Base-by-base conservation (phyloP, 2,888 invertebrate genomes). In the Caprella mutica region DNA sequence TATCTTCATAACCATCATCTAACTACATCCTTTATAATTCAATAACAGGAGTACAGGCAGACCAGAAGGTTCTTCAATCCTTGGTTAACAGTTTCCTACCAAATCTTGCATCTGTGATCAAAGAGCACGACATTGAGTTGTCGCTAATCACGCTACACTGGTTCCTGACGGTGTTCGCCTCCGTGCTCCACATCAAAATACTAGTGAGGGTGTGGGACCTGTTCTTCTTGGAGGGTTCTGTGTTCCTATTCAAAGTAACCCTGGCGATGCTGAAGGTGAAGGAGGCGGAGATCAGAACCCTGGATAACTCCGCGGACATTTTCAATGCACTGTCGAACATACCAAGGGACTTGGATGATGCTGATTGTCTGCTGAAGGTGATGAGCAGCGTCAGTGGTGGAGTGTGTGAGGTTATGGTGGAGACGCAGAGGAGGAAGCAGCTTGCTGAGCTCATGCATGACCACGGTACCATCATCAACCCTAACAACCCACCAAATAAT, bases 271-370 rank as follows among this genome's bases (percentile, higher is more conserved):
- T 96, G 9, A 92, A 91, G 76, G 83, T 92, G 68, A 76, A 75
- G 72, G 90, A 89, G 71, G 77, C 80, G 8, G 84, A 88, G 70
- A 78, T 97, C 56, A 83, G 84, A 67, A 80, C 82, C 66, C 77
- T 92, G 67, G 91, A 93, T 69, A 94, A 94, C 74, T 94, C 96
- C 1, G 96, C 96, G 12, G 92, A 94, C 76, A 93, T 98, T 70
- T 98, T 98, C 73, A 97, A 96, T 74, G 88, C 91, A 3, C 77
- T 98, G 2, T 94, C 94, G 19, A 92, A 94, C 72, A 88, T 96
- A 70, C 97, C 97, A 39, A 89, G 91, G 17, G 86, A 86, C 73
- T 85, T 94, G 59, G 86, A 91, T 70, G 91, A 93, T 76, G 88
- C 93, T 51, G 88, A 90, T 69, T 80, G 85, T 65, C 77, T 94